Conservation (phyloP, 1,140 invertebrate species). For the Pseudomyrmex dendroicus region DNA sequence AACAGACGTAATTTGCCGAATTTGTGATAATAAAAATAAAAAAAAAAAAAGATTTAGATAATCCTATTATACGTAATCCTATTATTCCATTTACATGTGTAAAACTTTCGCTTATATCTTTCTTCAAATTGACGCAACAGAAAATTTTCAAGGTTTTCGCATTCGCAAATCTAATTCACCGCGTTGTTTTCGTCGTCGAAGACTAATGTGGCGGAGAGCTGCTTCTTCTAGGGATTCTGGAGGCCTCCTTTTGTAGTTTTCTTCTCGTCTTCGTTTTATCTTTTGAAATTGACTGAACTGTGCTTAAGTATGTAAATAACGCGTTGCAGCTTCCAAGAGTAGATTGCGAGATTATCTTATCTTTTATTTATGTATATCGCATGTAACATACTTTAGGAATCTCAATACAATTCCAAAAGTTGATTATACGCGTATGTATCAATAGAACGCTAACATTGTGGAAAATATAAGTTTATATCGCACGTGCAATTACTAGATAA, state of each 20-base stretch:
- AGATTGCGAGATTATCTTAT: constrained; percentile 30
- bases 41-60: not conserved
- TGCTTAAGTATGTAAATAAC: constrained; percentile 56
- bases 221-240: constrained; percentile 59
- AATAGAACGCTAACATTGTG: not conserved
- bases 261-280: constrained; percentile 4
- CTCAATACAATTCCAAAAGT: not conserved
- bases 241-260: constrained; percentile 57
- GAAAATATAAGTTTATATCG: not conserved
- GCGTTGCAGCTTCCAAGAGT: constrained; percentile 37
- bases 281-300: constrained; percentile 79
- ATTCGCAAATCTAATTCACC: constrained; percentile 46
- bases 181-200: constrained; percentile 52
- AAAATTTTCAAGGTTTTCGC: constrained; percentile 44
- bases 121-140: constrained; percentile 17
- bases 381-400: not conserved
- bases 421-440: too few relatives aligned
- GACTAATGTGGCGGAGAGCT: constrained; percentile 66
- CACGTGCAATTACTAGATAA: not conserved
- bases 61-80: not conserved
- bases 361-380: too few relatives aligned
- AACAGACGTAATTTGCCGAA: not conserved
- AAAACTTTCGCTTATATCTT: not conserved
- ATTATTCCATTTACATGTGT: not conserved
- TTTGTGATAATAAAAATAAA: not conserved